Evolutionary conservation across 1,140 invertebrate genomes (phyloP), one percentile per base, ranked within the genome.

Genomic region (Hypothenemus hampei): DNA sequence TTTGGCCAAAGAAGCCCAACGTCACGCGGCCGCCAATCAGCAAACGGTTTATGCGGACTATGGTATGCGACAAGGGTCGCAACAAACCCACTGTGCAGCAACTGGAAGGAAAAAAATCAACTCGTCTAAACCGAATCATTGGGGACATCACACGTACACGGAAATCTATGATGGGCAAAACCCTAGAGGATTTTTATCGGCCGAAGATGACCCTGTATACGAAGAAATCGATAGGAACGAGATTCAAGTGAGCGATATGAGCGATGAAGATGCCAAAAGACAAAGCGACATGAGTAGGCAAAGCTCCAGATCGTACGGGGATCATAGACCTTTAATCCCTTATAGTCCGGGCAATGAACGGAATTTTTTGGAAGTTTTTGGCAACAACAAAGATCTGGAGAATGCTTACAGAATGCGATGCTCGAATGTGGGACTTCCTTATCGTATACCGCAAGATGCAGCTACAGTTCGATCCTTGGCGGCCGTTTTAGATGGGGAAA

Each of bases 401-500:
- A 61, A 70, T 68, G 61, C 70, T 58, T 59, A 79, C 72, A 63
- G 75, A 71, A 79, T 77, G 64, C 81, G 78, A 78, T 82, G 79
- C 63, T 81, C 77, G 19, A 63, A 77, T 31, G 81, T 82, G 24
- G 59, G 64, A 43, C 62, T 70, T 37, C 47, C 63, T 60, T 61
- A 61, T 33, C 49, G 59, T 22, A 48, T 19, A 13, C 48, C 48
- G 61, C 48, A 77, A 67, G 68, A 78, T 68, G 74, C 82, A 70
- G 80, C 75, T 68, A 81, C 73, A 75, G 57, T 60, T 3, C 78
- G 74, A 77, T 85, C 66, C 68, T 79, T 72, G 75, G 85, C 88
- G 4, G 87, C 87, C 1, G 86, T 90, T 1, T 72, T 90, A 8
- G 86, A 89, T 66, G 86, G 87, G 1, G 85, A 89, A 62, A 89